Conservation (phyloP, 2,113 vertebrate species). For the Mus spicilegus region DNA sequence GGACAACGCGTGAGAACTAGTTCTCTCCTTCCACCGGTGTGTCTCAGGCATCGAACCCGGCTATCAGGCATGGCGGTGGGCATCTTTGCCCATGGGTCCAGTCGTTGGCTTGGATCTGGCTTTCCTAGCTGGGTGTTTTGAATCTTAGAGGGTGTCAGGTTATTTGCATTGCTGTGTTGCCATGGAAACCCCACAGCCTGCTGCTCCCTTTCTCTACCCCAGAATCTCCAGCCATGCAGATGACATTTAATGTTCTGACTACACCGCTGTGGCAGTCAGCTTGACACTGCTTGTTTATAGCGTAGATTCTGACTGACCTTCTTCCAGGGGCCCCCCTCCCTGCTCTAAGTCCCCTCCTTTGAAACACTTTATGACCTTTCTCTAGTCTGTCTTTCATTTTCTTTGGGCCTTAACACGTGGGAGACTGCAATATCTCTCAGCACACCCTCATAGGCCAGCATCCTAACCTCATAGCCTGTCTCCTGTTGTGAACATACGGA, state of each 20-base stretch:
- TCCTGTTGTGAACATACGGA: not conserved
- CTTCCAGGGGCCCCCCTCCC: not conserved
- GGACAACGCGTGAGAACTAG: not conserved
- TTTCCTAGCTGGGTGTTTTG: not conserved
- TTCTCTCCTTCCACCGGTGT: not conserved
- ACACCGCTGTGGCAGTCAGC: not conserved
- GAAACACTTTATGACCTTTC: slow-evolving; percentile 40
- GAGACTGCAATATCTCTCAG: not conserved
- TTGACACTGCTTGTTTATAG: not conserved
- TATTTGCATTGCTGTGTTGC: not conserved
- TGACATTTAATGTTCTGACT: not conserved
- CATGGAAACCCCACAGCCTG: not conserved
- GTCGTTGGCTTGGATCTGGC: not conserved
- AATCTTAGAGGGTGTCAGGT: not conserved
- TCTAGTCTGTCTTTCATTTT: slow-evolving; percentile 25
- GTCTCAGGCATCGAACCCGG: not conserved
- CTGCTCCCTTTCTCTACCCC: not conserved
- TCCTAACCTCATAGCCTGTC: not conserved
- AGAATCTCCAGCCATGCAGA: not conserved
- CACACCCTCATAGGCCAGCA: not conserved
- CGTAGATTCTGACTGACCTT: not conserved
- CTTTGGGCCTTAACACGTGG: not conserved
- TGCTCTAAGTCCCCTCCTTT: not conserved
- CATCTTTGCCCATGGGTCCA: not conserved
- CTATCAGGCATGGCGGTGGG: not conserved